Conservation (phyloP, 2,888 invertebrate species). For the Agriopis leucophaearia region DNA sequence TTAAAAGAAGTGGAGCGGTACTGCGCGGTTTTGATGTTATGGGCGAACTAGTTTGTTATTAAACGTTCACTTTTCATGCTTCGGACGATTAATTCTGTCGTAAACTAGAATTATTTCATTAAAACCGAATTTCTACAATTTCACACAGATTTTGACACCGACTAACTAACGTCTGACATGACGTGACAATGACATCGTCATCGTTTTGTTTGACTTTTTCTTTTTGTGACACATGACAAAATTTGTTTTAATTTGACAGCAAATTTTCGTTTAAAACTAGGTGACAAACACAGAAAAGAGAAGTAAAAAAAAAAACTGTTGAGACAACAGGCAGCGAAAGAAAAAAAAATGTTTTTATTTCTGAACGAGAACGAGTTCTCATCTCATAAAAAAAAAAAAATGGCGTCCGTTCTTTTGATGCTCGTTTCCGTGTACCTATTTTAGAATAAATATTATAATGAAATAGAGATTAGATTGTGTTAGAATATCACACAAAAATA, state of each 20-base stretch:
- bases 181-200: background rate
- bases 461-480: too few species aligned
- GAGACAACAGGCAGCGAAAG: too few species aligned
- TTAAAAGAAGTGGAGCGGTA: conserved; percentile 37
- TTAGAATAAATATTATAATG: too few species aligned
- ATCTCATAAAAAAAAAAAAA: too few species aligned
- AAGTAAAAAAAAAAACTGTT: too few species aligned
- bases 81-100: conserved; percentile 50
- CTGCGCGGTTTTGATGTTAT: conserved; percentile 44
- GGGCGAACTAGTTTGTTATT: conserved; percentile 48
- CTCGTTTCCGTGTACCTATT: too few species aligned
- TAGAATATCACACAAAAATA: background rate
- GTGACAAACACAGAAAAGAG: too few species aligned
- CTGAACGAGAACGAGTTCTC: too few species aligned
- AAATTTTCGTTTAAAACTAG: too few species aligned
- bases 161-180: background rate
- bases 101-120: conserved; percentile 49
- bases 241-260: too few species aligned
- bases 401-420: too few species aligned
- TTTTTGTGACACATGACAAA: background rate
- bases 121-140: conserved; percentile 33
- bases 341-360: too few species aligned
- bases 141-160: conserved; percentile 14
- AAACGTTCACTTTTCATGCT: conserved; percentile 55
- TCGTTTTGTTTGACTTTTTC: background rate